These are phyloP conservation scores for Chironex yamaguchii DNA, from an alignment of 30 jellyfish, hydroid and myxozoan genomes.

Conservation along the genomic window DNA sequence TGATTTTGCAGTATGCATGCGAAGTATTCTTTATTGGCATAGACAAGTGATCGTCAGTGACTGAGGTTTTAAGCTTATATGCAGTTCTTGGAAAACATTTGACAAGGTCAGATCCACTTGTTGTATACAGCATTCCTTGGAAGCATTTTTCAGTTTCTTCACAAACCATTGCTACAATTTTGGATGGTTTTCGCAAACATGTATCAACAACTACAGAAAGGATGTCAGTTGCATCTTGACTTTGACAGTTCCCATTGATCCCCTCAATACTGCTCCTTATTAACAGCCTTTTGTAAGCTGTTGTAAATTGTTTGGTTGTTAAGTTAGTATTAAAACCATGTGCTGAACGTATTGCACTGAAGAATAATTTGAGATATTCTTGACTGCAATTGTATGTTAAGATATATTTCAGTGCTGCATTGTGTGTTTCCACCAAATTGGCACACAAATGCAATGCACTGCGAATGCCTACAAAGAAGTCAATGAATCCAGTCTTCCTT, in stretches of 20 bases:
- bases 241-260: conserved; percentile 31
- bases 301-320: conserved; percentile 49
- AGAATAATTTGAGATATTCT: conserved; percentile 48
- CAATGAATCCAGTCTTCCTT: conserved; percentile 52
- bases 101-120: no score
- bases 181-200: not conserved
- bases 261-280: conserved; percentile 4
- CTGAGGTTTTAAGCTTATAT: no score
- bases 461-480: conserved; percentile 14
- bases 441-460: conserved; percentile 24
- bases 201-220: conserved; percentile 47
- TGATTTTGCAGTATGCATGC: no score
- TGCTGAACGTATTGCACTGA: conserved; percentile 50
- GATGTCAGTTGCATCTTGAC: conserved; percentile 42
- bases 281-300: conserved; percentile 27
- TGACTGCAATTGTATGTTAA: conserved; percentile 51
- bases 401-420: conserved; percentile 35
- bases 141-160: no score
- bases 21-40: no score
- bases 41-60: no score
- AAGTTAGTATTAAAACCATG: conserved; percentile 51
- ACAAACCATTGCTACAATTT: conserved; percentile 54
- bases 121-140: no score
- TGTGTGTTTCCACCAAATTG: conserved; percentile 1
- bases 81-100: no score